Evolutionary conservation across 2,113 vertebrate genomes (phyloP).

Genomic region (Muntiacus muntjak): DNA sequence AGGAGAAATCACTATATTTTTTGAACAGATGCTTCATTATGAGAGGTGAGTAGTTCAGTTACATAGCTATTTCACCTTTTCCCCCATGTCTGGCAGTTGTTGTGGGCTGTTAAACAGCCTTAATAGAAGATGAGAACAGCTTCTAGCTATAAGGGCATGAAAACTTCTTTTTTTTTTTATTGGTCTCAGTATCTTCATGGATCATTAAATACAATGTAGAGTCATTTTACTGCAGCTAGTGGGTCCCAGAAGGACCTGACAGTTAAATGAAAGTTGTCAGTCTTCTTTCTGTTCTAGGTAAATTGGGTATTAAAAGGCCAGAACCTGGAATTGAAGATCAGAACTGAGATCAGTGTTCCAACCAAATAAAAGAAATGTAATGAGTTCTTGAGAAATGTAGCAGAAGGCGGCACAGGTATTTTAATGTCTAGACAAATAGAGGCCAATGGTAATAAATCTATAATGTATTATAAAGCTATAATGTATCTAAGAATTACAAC

Average conservation of each 20-base stretch:
- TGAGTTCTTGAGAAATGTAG: conserved; percentile 31
- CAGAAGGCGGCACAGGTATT: background rate
- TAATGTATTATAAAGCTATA: background rate
- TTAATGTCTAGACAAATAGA: conserved; percentile 7
- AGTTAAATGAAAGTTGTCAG: conserved; percentile 58
- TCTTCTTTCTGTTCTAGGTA: background rate
- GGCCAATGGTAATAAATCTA: background rate
- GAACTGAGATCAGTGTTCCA: background rate
- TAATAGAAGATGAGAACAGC: conserved; percentile 34
- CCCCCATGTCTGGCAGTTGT: background rate
- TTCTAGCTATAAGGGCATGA: conserved; percentile 33
- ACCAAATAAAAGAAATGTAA: conserved; percentile 36
- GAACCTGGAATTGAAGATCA: background rate
- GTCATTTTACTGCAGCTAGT: conserved; percentile 25
- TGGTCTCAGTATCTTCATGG: background rate
- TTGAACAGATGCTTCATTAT: conserved; percentile 44
- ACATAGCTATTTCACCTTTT: conserved; percentile 22
- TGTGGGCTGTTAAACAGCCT: conserved; percentile 52
- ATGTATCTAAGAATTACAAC: background rate
- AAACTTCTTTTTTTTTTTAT: conserved; percentile 48
- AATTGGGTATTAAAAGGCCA: conserved; percentile 19
- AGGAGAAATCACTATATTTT: background rate
- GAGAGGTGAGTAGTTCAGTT: conserved; percentile 1
- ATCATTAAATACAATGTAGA: conserved; percentile 48
- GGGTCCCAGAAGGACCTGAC: conserved; percentile 28